Evolutionary conservation across 2,113 vertebrate genomes (phyloP).

Genomic region (Baryphthengus martii): DNA sequence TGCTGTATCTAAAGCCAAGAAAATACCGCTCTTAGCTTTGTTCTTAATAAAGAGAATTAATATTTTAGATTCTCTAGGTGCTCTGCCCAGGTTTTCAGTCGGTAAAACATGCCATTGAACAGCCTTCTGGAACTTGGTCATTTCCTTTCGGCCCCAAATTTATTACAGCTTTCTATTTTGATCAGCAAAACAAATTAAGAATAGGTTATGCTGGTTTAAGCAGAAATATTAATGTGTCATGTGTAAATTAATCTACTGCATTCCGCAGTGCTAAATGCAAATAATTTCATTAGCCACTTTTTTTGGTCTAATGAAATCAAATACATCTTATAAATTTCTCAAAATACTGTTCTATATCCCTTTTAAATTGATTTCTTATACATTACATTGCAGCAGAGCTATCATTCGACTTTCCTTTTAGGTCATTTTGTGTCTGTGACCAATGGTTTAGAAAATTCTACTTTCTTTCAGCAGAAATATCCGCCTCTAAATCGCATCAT

Average conservation of each 20-base stretch:
- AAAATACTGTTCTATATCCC: background rate
- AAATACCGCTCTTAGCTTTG: background rate
- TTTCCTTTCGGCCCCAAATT: background rate
- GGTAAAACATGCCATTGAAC: background rate
- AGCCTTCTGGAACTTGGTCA: background rate
- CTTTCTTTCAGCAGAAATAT: slow-evolving; percentile 31
- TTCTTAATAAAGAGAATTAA: background rate
- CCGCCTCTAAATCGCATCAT: background rate
- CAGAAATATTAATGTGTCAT: slow-evolving; percentile 36
- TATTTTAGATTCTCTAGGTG: background rate
- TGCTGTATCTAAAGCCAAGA: background rate
- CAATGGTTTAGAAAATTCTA: slow-evolving; percentile 45
- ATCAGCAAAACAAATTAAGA: slow-evolving; percentile 26
- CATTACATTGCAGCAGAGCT: background rate
- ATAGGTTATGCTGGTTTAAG: slow-evolving; percentile 1
- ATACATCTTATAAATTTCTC: background rate
- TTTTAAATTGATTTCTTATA: background rate
- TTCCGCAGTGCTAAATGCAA: background rate
- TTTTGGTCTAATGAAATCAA: slow-evolving; percentile 13
- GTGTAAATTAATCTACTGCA: slow-evolving; percentile 4
- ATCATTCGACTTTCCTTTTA: slow-evolving; percentile 6
- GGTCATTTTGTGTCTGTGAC: slow-evolving; percentile 3
- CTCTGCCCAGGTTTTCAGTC: background rate
- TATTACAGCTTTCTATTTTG: slow-evolving; percentile 17
- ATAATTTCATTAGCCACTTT: background rate